phyloP scores from a whole-genome alignment of 2,888 invertebrate species.

The Tetragonisca angustula region DNA sequence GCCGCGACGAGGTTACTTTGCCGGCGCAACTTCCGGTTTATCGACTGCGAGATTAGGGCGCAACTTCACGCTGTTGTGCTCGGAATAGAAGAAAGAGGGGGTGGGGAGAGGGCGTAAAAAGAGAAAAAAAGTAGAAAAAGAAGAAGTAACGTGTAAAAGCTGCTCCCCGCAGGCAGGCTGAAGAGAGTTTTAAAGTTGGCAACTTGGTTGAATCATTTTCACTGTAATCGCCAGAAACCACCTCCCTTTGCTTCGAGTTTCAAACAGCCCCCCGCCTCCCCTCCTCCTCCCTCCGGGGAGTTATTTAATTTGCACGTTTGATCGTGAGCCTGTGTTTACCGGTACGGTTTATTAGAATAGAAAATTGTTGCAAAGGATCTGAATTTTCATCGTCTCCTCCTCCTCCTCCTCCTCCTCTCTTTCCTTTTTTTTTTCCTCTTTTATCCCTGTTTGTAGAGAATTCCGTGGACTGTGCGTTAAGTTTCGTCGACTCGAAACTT shows the following conservation, averaged over 20 bases:
- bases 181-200: slow-evolving; percentile 21
- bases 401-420: too few relatives aligned
- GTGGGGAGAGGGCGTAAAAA: too few relatives aligned
- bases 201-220: slow-evolving; percentile 31
- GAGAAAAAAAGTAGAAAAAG: background rate
- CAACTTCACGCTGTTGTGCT: slow-evolving; percentile 27
- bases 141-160: background rate
- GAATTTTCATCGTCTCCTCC: background rate
- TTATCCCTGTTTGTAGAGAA: too few relatives aligned
- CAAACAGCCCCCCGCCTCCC: background rate
- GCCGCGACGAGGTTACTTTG: slow-evolving; percentile 19
- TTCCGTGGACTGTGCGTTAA: background rate
- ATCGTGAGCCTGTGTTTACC: background rate
- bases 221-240: slow-evolving; percentile 17
- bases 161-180: background rate
- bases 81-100: background rate
- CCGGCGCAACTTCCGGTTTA: slow-evolving; percentile 60
- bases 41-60: slow-evolving; percentile 62
- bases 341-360: background rate
- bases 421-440: too few relatives aligned
- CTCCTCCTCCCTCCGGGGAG: background rate
- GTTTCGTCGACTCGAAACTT: background rate
- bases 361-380: background rate
- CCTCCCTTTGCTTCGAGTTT: background rate
- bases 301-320: slow-evolving; percentile 2